Conservation (phyloP, 2,113 vertebrate genomes). For the Spea multiplicata region DNA sequence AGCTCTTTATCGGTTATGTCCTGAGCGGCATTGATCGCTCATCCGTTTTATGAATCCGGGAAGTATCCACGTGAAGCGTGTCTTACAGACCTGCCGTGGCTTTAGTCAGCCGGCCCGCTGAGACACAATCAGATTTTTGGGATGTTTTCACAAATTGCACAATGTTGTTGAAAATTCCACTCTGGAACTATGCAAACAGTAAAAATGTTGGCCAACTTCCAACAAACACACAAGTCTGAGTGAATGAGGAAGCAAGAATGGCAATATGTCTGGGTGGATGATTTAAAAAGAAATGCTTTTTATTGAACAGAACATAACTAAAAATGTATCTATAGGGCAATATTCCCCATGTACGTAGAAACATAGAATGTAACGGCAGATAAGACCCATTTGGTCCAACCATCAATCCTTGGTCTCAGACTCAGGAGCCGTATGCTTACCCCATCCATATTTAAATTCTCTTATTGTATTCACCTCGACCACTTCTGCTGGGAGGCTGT, state of each 20-base stretch:
- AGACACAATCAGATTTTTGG: slow-evolving; percentile 57
- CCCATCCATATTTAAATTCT: too few species aligned
- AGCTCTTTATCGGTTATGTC: neutral
- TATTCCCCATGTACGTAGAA: too few species aligned
- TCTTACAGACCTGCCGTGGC: slow-evolving; percentile 39
- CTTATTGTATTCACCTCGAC: too few species aligned
- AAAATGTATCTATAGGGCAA: too few species aligned
- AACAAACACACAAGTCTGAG: slow-evolving; percentile 61
- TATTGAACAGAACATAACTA: slow-evolving; percentile 17
- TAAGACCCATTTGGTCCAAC: too few species aligned
- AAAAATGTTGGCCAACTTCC: slow-evolving; percentile 64
- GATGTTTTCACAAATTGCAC: slow-evolving; percentile 69
- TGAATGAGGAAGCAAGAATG: slow-evolving; percentile 38
- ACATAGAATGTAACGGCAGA: too few species aligned
- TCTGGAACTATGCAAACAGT: slow-evolving; percentile 60
- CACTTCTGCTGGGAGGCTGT: too few species aligned
- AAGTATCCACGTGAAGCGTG: slow-evolving; percentile 52
- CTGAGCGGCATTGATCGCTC: slow-evolving; percentile 39
- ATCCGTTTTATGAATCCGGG: slow-evolving; percentile 52
- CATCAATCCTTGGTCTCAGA: too few species aligned
- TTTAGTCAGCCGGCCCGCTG: slow-evolving; percentile 51
- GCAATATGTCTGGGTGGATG: slow-evolving; percentile 34
- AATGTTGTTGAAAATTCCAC: slow-evolving; percentile 66
- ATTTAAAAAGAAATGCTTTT: slow-evolving; percentile 54
- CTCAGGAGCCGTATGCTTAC: too few species aligned